Evolutionary conservation across 2,888 invertebrate genomes (phyloP).

Genomic region (Drosophila flavopinicola): DNA sequence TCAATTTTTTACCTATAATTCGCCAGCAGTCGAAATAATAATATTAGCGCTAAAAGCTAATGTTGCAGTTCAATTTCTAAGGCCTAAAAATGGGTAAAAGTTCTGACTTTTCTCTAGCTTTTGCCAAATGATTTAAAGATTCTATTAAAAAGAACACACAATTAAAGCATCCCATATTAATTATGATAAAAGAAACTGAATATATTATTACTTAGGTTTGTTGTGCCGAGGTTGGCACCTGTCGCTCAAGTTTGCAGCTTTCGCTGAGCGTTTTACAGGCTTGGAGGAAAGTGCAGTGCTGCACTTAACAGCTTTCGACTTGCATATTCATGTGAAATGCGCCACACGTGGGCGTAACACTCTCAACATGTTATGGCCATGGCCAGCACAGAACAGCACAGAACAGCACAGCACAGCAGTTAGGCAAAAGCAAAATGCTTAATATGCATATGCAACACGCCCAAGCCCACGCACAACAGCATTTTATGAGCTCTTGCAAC

Average conservation of each 20-base stretch:
- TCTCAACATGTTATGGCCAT: conserved; percentile 13
- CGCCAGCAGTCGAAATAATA: too few species aligned
- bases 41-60: too few species aligned
- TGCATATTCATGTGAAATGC: conserved; percentile 37
- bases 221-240: neutral
- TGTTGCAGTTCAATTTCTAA: too few species aligned
- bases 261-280: conserved; percentile 43
- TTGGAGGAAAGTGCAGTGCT: conserved; percentile 35
- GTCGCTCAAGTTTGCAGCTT: conserved; percentile 24
- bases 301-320: conserved; percentile 54
- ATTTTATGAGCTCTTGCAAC: conserved; percentile 16
- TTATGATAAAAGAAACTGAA: too few species aligned
- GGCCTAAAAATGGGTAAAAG: too few species aligned
- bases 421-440: conserved; percentile 12
- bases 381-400: conserved; percentile 1
- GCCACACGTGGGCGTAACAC: conserved; percentile 23
- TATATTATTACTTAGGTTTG: neutral
- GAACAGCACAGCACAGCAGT: neutral
- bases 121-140: too few species aligned
- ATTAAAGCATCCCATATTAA: too few species aligned
- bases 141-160: too few species aligned
- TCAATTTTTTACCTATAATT: too few species aligned
- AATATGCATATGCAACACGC: conserved; percentile 27
- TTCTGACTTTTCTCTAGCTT: too few species aligned
- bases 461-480: conserved; percentile 1